Evolutionary conservation across 2,888 invertebrate species (phyloP).

Genomic region (Leucoma salicis): DNA sequence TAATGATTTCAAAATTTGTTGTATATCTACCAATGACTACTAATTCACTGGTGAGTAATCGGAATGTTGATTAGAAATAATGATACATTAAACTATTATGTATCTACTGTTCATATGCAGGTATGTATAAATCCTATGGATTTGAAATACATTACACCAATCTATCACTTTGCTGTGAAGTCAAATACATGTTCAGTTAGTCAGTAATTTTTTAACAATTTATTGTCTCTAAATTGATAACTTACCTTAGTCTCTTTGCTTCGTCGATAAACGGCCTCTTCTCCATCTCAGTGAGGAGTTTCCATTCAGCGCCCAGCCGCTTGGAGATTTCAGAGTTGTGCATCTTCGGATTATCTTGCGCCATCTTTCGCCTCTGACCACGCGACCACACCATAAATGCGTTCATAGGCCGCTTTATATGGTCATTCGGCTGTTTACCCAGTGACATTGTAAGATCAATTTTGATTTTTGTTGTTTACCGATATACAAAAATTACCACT

Average conservation of each 20-base stretch:
- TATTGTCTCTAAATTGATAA: too few species aligned
- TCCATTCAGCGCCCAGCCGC: slow-evolving; percentile 94
- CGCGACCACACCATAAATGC: slow-evolving; percentile 97
- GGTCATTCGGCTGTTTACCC: slow-evolving; percentile 82
- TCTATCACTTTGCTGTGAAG: too few species aligned
- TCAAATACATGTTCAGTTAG: too few species aligned
- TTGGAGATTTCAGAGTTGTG: slow-evolving; percentile 96
- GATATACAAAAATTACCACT: slow-evolving; percentile 20
- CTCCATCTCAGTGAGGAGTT: slow-evolving; percentile 91
- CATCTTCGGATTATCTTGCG: slow-evolving; percentile 96
- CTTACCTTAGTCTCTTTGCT: slow-evolving; percentile 92
- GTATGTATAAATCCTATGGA: too few species aligned
- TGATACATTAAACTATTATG: too few species aligned
- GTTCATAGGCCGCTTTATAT: slow-evolving; percentile 97
- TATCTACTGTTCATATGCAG: too few species aligned
- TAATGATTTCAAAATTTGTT: too few species aligned
- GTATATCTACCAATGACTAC: too few species aligned
- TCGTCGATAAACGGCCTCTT: slow-evolving; percentile 96
- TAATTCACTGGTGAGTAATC: too few species aligned
- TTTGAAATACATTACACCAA: too few species aligned
- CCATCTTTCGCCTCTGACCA: slow-evolving; percentile 94
- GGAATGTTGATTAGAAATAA: too few species aligned
- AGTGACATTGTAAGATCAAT: slow-evolving; percentile 60
- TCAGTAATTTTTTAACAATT: too few species aligned
- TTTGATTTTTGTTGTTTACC: slow-evolving; percentile 25